Evolutionary conservation across 2,797 vertebrate genomes (phyloP).

Genomic region (Threskiornis aethiopicus): DNA sequence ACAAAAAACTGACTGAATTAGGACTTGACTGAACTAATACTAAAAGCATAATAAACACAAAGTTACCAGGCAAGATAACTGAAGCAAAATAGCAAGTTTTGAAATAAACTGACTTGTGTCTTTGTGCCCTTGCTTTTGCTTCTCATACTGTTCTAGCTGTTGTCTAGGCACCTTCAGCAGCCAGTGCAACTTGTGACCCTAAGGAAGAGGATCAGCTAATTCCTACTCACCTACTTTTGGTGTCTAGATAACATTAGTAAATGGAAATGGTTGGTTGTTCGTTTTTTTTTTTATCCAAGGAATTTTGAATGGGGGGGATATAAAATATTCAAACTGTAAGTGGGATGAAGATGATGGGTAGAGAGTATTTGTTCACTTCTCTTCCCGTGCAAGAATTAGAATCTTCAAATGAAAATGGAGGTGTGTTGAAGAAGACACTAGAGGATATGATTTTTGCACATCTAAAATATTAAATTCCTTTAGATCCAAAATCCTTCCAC

Average conservation of each 20-base stretch:
- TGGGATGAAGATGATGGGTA: neutral
- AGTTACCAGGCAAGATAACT: neutral
- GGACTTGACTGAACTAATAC: neutral
- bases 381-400: neutral
- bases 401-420: neutral
- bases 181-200: neutral
- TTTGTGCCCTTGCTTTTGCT: neutral
- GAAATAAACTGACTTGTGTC: neutral
- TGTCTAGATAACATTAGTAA: neutral
- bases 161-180: neutral
- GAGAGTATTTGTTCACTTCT: neutral
- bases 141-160: neutral
- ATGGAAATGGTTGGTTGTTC: neutral
- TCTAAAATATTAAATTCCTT: neutral
- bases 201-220: neutral
- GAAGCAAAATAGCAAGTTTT: neutral
- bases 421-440: neutral
- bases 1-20: neutral
- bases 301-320: neutral
- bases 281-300: neutral
- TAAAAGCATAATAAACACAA: neutral
- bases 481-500: neutral
- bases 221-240: neutral
- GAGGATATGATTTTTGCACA: neutral
- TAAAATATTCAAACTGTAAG: neutral